Base-by-base conservation (phyloP, 2,113 vertebrate species). In the Ophiodon elongatus region DNA sequence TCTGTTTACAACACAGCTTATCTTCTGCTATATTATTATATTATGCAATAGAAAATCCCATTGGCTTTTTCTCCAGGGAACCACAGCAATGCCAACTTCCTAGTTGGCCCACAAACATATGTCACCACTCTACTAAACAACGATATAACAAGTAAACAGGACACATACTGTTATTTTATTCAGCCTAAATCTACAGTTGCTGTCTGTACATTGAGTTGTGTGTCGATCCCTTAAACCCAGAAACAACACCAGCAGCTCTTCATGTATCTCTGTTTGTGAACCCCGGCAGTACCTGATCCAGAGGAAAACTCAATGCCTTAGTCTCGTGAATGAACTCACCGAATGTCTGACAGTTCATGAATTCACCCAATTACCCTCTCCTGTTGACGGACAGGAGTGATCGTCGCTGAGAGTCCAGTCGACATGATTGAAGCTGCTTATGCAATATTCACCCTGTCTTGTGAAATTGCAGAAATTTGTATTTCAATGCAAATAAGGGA, bases 401-500 rank as follows among this genome's bases (percentile, higher is more conserved):
- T 2, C 45, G 11, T 27, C 27, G 17, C 9, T 27, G 8, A 60
- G 17, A 31, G 15, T 25, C 13, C 25, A 0, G 4, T 11, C 13
- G 10, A 56, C 29, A 31, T 59, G 17, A 50, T 50, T 15, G 41
- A 31, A 68, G 37, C 45, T 6, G 21, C 27, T 21, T 2, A 14
- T 21, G 9, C 9, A 2, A 10, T 47, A 31, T 7, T 69, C 31
- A 4, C 31, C 4, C 17, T 29, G 2, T n/a, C 2, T 35, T 54
- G 3, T 73, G 33, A 71, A 29, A 52, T 65, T 7, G 25, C 43
- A 67, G 10, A 14, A 3, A 68, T 57, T 68, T 70, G 37, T n/a
- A 31, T 50, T 64, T 62, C 6, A 43, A 80, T 70, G 62, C 45
- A 84, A 85, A 79, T 21, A 2, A 6, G 0, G 23, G 8, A 63